Base-by-base conservation (phyloP, 2,797 vertebrate genomes). In the Thalassophryne amazonica region DNA sequence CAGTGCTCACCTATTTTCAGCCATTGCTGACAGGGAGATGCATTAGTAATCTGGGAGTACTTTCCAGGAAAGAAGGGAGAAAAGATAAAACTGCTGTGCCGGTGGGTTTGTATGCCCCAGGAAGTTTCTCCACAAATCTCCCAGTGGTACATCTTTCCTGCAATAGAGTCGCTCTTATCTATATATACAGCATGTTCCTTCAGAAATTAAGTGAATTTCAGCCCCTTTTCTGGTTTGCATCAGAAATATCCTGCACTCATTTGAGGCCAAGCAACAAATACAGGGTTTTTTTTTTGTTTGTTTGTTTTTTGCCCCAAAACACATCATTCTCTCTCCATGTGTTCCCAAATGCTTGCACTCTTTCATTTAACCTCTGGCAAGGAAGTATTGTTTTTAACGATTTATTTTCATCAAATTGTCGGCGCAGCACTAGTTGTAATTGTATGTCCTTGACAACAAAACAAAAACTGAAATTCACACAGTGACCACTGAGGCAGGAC, bases 1-100 rank as follows among this genome's bases (percentile, higher is more conserved):
- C 86, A 80, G 75, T 2, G 32, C 62, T 83, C 66, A 68, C 67
- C 89, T 90, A 89, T 88, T 88, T 87, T 81, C 76, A 85, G 80
- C 81, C 50, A 49, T 42, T 33, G 69, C 71, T 88, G 83, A 80
- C 83, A 83, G 80, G 61, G 77, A 86, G 83, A 89, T 89, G 70
- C 82, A 89, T 87, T 76, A 76, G 75, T 85, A 83, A 86, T 88
- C 76, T 70, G 57, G 59, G 74, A 78, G 73, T 42, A 39, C 68
- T 72, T 82, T 76, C 78, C 63, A 58, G 54, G 71, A 82, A 83
- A 65, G 73, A 72, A 69, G 56, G 47, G 45, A n/a, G 42, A 45
- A 39, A 73, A 61, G 60, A 81, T 65, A 80, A 82, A 84, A 85
- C 69, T 85, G 82, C 86, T 84, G 81, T 27, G 76, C 47, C 60